A percentile compares a stretch with the other conserved stretches of the same genome.
Conservation (phyloP, 2,888 invertebrate genomes). For the Drosophila meridiana region DNA sequence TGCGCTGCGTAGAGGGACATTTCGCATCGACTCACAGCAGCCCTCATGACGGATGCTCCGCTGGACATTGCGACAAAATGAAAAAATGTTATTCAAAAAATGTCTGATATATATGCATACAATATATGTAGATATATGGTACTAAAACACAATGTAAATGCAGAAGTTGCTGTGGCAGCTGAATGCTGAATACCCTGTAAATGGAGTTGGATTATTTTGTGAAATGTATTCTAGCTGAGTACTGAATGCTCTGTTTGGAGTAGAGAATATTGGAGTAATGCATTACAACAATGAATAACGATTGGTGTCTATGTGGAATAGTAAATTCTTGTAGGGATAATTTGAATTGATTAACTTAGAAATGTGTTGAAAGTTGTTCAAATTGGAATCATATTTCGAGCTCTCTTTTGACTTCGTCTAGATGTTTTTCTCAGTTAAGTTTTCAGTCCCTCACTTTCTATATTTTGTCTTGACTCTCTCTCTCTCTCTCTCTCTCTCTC, state of each 20-base stretch:
- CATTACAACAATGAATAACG: no score
- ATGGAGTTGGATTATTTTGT: not conserved
- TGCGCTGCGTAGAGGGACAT: slow-evolving; percentile 12
- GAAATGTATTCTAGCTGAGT: slow-evolving; percentile 1
- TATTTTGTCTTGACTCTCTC: not conserved
- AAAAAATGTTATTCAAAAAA: slow-evolving; percentile 37
- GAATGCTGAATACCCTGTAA: slow-evolving; percentile 16
- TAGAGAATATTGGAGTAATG: not conserved
- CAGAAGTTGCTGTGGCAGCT: slow-evolving; percentile 7
- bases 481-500: not conserved
- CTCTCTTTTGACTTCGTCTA: no score
- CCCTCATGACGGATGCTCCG: slow-evolving; percentile 38
- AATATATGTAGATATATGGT: slow-evolving; percentile 13
- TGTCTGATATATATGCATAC: slow-evolving; percentile 26
- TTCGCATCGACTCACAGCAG: slow-evolving; percentile 9
- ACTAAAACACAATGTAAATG: slow-evolving; percentile 28
- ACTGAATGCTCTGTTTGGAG: not conserved
- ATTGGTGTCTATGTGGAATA: no score
- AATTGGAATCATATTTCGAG: no score
- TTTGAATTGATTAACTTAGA: no score
- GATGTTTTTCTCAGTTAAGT: no score
- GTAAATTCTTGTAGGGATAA: no score
- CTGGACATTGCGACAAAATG: slow-evolving; percentile 2
- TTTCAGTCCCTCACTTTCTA: no score
- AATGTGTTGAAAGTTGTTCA: no score